Percentiles rank a stretch among this genome's conserved stretches.
These are phyloP conservation scores for Apis cerana DNA, from an alignment of 1,140 invertebrate species.

Conservation along the genomic window DNA sequence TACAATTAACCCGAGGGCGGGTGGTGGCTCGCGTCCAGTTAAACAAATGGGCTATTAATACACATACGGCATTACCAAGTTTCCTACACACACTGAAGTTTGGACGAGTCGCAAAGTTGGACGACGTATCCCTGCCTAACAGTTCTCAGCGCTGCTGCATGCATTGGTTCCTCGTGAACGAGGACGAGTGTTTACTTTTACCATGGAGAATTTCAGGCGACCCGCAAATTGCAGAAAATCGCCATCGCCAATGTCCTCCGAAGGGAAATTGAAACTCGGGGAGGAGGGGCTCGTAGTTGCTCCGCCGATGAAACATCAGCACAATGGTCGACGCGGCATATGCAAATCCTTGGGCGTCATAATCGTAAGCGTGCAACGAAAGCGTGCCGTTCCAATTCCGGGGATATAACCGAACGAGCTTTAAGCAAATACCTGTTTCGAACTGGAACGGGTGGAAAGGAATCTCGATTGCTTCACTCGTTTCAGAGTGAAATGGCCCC, in stretches of 20 bases:
- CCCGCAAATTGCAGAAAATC: not conserved
- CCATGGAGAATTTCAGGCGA: not conserved
- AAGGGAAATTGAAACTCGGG: slow-evolving; percentile 33
- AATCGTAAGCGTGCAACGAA: slow-evolving; percentile 22
- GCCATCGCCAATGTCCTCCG: slow-evolving; percentile 18
- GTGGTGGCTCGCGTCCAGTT: not conserved
- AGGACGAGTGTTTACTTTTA: not conserved
- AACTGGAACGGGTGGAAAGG: too few species aligned
- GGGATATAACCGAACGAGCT: not conserved
- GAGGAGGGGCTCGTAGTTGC: too few species aligned
- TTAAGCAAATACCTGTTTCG: not conserved
- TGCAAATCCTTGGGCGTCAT: slow-evolving; percentile 22
- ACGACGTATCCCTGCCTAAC: too few species aligned
- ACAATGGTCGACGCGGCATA: slow-evolving; percentile 14
- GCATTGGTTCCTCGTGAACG: too few species aligned
- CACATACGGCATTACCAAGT: not conserved
- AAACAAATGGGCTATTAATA: slow-evolving; percentile 15
- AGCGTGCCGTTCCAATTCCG: not conserved
- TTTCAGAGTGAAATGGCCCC: too few species aligned
- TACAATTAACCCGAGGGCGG: slow-evolving; percentile 18
- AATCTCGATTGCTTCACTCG: too few species aligned
- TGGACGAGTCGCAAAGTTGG: too few species aligned
- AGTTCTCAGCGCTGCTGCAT: too few species aligned
- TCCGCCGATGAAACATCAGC: slow-evolving; percentile 26
- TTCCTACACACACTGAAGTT: not conserved